Evolutionary conservation across 2,113 vertebrate genomes (phyloP), one percentile per base, ranked within the genome.

Genomic region (Rana temporaria): DNA sequence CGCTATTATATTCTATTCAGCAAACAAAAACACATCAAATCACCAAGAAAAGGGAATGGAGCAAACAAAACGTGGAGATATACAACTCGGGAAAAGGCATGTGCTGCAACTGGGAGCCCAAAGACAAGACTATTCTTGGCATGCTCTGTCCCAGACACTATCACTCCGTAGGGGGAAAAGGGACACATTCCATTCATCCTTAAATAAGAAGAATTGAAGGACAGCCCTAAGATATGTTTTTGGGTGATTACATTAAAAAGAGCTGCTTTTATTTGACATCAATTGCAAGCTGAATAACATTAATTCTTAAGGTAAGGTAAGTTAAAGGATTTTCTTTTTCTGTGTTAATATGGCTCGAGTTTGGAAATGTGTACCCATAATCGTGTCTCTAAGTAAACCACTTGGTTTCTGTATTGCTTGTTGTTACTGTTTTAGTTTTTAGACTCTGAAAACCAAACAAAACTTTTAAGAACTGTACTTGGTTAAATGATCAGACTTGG

Each of bases 1-100:
- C 32, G 71, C 52, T 83, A 83, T 83, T 83, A 75, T 76, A 83
- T 68, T 75, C 81, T 76, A 82, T 83, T 83, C 71, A 83, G 65
- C 32, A 76, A 83, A 76, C 62, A 75, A 68, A 57, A 76, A 75
- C 53, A 48, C 30, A 24, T 59, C 71, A 83, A 60, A 65, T 56
- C 65, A 68, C 63, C 38, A 34, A 38, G 65, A 76, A 42, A 75
- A 57, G 48, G 67, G 19, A 67, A 52, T 74, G 63, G 24, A 52
- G 53, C 53, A 66, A 42, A 48, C 34, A 83, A 83, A 76, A 67
- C 19, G 38, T 76, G 71, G 72, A 83, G 64, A 68, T 67, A 56
- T 12, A 38, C 71, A 26, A 38, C 3, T 38, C 9, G 12, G 19
- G 14, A 69, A 32, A 26, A 69, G 52, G 22, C n/a, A 20, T 20